A percentile compares a stretch with the other conserved stretches of the same genome.
phyloP scores from a whole-genome alignment of 1,140 invertebrate species.

The Nilaparvata lugens region DNA sequence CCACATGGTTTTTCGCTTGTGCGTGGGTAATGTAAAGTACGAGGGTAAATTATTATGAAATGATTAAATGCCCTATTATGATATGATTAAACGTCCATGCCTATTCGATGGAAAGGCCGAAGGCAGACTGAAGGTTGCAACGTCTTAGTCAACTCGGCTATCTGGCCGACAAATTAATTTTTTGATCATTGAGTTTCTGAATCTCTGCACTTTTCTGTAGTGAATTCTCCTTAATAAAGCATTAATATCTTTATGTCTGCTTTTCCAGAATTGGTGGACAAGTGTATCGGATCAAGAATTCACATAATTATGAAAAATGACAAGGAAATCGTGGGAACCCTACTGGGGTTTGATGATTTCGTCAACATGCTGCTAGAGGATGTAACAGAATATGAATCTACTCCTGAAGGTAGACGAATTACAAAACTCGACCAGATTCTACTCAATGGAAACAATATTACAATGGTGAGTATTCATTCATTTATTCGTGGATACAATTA shows the following conservation, averaged over 20 bases:
- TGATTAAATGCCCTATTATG: no score
- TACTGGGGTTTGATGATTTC: slow-evolving; percentile 98
- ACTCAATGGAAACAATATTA: slow-evolving; percentile 98
- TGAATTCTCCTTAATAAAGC: no score
- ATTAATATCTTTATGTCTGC: slow-evolving; percentile 8
- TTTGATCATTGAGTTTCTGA: no score
- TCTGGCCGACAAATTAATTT: no score
- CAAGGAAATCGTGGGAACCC: slow-evolving; percentile 97
- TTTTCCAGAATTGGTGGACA: slow-evolving; percentile 92
- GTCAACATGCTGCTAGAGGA: slow-evolving; percentile 95
- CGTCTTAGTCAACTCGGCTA: no score
- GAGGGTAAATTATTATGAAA: no score
- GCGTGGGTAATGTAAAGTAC: no score
- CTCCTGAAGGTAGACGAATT: slow-evolving; percentile 89
- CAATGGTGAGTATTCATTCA: slow-evolving; percentile 91
- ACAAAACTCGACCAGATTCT: slow-evolving; percentile 98
- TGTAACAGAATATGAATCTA: slow-evolving; percentile 91
- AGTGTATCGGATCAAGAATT: slow-evolving; percentile 98
- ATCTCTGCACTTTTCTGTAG: no score
- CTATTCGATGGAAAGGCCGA: no score
- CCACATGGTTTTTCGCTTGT: no score
- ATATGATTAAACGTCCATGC: slow-evolving; percentile 9
- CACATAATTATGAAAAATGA: slow-evolving; percentile 99
- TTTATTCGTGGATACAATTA: no score
- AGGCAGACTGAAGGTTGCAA: no score